A percentile compares a stretch with the other conserved stretches of the same genome.
These are phyloP conservation scores for Pardosa pseudoannulata DNA, from an alignment of 2,888 invertebrate species.

Conservation along the genomic window DNA sequence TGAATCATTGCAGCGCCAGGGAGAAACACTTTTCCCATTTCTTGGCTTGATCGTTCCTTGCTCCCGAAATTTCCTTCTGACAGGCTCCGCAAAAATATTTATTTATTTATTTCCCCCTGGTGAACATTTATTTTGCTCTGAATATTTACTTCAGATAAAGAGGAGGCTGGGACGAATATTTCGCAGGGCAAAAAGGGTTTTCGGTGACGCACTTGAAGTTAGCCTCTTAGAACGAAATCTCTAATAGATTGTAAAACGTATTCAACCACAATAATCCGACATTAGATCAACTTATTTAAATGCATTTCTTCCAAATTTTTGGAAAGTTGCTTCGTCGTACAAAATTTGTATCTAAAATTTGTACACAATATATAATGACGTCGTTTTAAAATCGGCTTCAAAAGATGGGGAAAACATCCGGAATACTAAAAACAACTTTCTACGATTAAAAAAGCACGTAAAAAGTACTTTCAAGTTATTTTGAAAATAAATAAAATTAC, in stretches of 20 bases:
- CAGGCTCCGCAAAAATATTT: constrained; percentile 57
- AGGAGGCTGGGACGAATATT: neutral
- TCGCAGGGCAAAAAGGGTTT: neutral
- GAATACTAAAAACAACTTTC: no score
- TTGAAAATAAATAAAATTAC: no score
- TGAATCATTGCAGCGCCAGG: constrained; percentile 67
- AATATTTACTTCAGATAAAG: constrained; percentile 44
- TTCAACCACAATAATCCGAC: neutral
- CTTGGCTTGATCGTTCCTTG: constrained; percentile 64
- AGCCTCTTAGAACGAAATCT: neutral
- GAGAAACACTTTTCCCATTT: constrained; percentile 58
- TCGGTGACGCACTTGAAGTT: neutral
- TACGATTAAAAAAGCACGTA: no score
- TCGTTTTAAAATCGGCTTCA: no score
- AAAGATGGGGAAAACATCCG: no score
- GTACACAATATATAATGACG: no score
- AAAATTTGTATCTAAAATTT: no score
- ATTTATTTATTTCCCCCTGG: constrained; percentile 67
- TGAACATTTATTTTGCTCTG: constrained; percentile 65
- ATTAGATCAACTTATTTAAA: neutral
- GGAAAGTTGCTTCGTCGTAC: no score
- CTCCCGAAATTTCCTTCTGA: constrained; percentile 48
- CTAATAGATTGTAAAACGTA: no score
- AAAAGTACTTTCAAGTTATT: no score
- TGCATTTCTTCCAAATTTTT: neutral